Conservation (phyloP, 2,888 invertebrate genomes). For the Chymomyza amoena region DNA sequence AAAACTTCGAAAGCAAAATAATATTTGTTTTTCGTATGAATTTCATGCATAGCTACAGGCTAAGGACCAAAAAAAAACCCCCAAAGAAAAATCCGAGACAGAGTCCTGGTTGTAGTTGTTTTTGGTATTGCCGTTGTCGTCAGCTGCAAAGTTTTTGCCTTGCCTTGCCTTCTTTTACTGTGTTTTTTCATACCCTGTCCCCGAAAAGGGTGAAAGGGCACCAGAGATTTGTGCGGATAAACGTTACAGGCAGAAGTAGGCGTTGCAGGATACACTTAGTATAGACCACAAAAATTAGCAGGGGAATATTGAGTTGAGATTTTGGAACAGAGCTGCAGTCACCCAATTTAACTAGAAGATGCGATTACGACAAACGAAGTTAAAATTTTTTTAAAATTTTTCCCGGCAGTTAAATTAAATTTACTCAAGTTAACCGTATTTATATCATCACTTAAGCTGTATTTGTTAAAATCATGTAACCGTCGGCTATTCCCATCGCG, state of each 20-base stretch:
- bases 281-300: no score
- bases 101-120: background rate
- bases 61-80: no score
- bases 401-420: background rate
- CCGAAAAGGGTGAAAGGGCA: conserved; percentile 24
- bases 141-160: conserved; percentile 43
- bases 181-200: background rate
- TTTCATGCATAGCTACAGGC: no score
- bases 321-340: no score
- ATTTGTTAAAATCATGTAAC: background rate
- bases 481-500: background rate
- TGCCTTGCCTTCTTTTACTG: background rate
- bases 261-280: background rate
- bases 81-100: no score
- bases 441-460: background rate
- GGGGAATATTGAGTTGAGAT: no score
- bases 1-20: no score
- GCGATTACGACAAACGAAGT: no score
- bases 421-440: background rate
- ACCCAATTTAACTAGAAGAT: no score
- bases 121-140: conserved; percentile 31
- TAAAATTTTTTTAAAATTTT: no score
- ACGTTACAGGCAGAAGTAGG: conserved; percentile 1
- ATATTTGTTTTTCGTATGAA: no score
- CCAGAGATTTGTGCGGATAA: conserved; percentile 23